Evolutionary conservation across 2,113 vertebrate genomes (phyloP), one percentile per base, ranked within the genome.

Genomic region (Bubo blakistoni): DNA sequence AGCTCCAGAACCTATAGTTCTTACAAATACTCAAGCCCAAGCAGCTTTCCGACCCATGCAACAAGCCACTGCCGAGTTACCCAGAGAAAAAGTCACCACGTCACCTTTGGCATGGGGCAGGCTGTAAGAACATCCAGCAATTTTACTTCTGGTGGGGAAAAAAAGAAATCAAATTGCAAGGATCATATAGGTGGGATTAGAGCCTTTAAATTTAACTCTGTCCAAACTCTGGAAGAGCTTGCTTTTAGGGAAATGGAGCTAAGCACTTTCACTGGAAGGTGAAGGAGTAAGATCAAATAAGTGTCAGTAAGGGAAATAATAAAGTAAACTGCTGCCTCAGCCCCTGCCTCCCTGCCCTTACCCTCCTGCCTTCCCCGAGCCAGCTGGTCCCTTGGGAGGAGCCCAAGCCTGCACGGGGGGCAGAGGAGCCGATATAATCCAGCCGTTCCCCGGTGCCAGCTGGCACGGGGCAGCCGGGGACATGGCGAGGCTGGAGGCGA

Each of bases 141-240:
- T 44, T 61, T 72, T 14, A 59, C 21, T 34, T 63, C 38, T 21
- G 22, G 6, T 34, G 13, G 27, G 14, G 8, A 2, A 26, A 22
- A 52, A 36, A 88, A 71, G 7, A 66, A 38, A 52, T 9, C 14
- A 7, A 74, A 67, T 24, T 1, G 16, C 38, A 21, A 47, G 5
- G 7, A 32, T 0, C 1, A 54, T 7, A 8, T 2, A 32, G 26
- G 9, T 0, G 0, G 42, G 13, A 38, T 73, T 6, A 20, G 16
- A 59, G 21, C 51, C 54, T 44, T 63, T 2, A 29, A 63, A 49
- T 27, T 15, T 11, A 42, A 32, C 2, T 0, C 32, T 24, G 24
- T 0, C 4, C 16, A 38, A 59, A 79, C 66, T 76, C 4, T 2
- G 13, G 24, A 52, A 52, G 18, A 55, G 24, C 4, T 18, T 14